Evolutionary conservation across 2,113 vertebrate species (phyloP).

Genomic region (Burhinus oedicnemus): DNA sequence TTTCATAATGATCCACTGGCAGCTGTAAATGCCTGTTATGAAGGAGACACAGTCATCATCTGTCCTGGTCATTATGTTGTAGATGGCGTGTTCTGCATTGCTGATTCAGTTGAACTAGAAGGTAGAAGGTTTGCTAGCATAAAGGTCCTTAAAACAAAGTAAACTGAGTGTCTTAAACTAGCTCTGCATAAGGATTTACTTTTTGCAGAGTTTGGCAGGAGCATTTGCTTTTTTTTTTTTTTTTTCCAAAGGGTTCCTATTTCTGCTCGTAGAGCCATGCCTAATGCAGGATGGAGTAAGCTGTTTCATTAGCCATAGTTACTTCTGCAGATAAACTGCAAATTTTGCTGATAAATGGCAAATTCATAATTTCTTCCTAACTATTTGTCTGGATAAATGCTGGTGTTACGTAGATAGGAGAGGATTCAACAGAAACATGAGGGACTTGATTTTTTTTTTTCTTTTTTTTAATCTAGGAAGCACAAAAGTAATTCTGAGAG

Average conservation of each 20-base stretch:
- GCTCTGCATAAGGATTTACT: neutral
- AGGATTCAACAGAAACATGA: neutral
- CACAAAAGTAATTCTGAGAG: neutral
- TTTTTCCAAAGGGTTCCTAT: neutral
- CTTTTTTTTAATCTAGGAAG: neutral
- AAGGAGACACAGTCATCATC: constrained; percentile 85
- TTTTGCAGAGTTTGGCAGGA: neutral
- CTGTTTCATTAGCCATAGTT: neutral
- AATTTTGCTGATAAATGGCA: neutral
- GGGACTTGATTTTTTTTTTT: neutral
- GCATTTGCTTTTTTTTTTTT: neutral
- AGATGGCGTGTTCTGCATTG: constrained; percentile 79
- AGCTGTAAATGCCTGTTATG: constrained; percentile 82
- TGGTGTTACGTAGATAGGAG: neutral
- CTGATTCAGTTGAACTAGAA: constrained; percentile 89
- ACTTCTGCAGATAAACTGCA: neutral
- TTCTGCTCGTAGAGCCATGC: neutral
- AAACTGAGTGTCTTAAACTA: neutral
- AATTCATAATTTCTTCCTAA: neutral
- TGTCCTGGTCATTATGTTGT: constrained; percentile 87
- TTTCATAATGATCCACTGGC: constrained; percentile 85
- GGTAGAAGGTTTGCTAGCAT: constrained; percentile 55
- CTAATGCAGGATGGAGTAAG: neutral
- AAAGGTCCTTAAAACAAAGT: neutral
- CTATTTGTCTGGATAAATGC: neutral